phyloP scores from a whole-genome alignment of 1,140 invertebrate species.

The Megalonaias nervosa region DNA sequence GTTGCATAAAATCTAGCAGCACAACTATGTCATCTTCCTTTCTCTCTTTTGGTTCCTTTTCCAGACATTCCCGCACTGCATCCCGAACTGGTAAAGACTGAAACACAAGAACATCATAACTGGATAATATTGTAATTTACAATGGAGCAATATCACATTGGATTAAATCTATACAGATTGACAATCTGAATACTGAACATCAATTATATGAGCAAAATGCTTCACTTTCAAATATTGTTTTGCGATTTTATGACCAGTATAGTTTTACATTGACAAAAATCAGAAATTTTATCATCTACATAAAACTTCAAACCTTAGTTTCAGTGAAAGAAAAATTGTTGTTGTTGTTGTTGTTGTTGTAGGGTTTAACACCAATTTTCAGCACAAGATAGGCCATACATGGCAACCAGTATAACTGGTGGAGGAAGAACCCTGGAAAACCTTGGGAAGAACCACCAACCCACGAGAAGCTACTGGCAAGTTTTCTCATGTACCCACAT shows the following conservation, averaged over 20 bases:
- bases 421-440: no score
- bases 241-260: not conserved
- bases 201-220: not conserved
- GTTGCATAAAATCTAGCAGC: conserved; percentile 96
- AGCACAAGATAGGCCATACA: no score
- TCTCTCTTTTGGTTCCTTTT: conserved; percentile 95
- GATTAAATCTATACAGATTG: not conserved
- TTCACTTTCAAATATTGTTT: not conserved
- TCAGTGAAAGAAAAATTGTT: no score
- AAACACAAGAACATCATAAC: conserved; percentile 46
- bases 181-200: not conserved
- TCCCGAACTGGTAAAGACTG: conserved; percentile 92
- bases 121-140: not conserved
- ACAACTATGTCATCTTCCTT: conserved; percentile 96
- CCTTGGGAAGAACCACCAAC: no score
- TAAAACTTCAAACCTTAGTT: no score
- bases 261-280: no score
- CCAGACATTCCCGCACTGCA: conserved; percentile 95
- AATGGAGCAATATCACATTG: not conserved
- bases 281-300: no score
- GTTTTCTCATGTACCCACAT: no score
- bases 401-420: no score
- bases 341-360: no score
- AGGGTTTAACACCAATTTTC: no score
- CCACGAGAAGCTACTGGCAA: no score